phyloP scores from a whole-genome alignment of 2,113 vertebrate species.

The Siniperca knerii region DNA sequence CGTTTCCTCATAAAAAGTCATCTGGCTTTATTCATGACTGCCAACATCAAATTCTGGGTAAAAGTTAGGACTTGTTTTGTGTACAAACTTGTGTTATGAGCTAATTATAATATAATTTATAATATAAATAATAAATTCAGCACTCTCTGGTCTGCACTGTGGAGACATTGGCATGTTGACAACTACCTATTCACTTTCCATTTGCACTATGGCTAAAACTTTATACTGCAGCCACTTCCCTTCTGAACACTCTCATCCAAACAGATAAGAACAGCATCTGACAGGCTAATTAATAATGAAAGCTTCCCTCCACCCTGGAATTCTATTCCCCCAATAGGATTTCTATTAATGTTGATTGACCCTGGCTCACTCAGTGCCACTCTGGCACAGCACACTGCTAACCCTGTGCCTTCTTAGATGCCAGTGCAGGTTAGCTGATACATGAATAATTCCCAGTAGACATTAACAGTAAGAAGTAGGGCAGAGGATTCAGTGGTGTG shows the following conservation, averaged over 20 bases:
- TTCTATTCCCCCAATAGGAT: conserved; percentile 62
- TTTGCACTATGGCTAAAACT: conserved; percentile 40
- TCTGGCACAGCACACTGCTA: conserved; percentile 64
- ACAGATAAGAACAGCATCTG: conserved; percentile 65
- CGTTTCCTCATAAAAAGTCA: conserved; percentile 43
- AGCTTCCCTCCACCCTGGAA: conserved; percentile 58
- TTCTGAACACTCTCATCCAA: conserved; percentile 62
- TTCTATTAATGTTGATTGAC: conserved; percentile 80
- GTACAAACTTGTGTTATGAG: conserved; percentile 5
- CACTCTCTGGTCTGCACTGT: not conserved
- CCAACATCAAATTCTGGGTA: conserved; percentile 44
- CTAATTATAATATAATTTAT: not conserved
- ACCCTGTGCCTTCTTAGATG: conserved; percentile 67
- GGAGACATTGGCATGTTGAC: conserved; percentile 22
- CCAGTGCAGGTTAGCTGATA: conserved; percentile 76
- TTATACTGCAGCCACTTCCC: conserved; percentile 46
- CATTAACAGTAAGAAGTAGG: conserved; percentile 80
- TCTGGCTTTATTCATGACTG: conserved; percentile 49
- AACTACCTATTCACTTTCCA: conserved; percentile 35
- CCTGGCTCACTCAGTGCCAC: conserved; percentile 61
- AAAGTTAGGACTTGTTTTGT: conserved; percentile 20
- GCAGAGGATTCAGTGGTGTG: conserved; percentile 69
- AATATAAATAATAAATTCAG: not conserved
- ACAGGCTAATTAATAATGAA: conserved; percentile 79
- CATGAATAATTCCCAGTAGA: conserved; percentile 79